These are phyloP conservation scores for Amniataba percoides DNA, from an alignment of 2,797 vertebrate species.

Conservation along the genomic window DNA sequence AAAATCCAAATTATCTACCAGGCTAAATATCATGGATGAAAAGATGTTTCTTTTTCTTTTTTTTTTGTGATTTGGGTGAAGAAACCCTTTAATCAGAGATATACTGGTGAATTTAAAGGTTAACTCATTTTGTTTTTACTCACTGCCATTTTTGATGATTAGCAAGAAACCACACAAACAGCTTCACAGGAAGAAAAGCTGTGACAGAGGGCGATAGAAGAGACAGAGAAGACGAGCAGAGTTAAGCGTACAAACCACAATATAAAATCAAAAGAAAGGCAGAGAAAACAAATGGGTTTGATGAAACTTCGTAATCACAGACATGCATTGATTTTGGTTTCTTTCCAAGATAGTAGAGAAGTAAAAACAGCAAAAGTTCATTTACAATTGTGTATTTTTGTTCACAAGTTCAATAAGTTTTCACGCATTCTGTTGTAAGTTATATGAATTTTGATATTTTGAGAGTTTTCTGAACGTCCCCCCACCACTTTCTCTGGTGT, in stretches of 20 bases:
- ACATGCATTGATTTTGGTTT: neutral
- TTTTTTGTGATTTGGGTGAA: neutral
- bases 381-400: neutral
- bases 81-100: neutral
- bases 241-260: neutral
- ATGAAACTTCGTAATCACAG: neutral
- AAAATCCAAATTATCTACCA: neutral
- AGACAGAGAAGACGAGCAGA: neutral
- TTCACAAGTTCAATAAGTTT: neutral
- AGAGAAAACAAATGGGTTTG: neutral
- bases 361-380: neutral
- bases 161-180: neutral
- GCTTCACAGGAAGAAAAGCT: neutral
- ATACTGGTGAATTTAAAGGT: neutral
- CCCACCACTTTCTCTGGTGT: neutral
- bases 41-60: neutral
- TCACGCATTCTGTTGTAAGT: neutral
- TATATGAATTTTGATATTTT: slow-evolving; percentile 2
- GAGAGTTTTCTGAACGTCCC: neutral
- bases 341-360: neutral
- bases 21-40: neutral
- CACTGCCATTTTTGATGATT: neutral
- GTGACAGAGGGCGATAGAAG: no score
- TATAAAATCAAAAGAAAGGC: neutral
- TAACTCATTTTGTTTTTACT: neutral